Evolutionary conservation across 1,140 invertebrate species (phyloP).

Genomic region (Globodera ellingtonae): DNA sequence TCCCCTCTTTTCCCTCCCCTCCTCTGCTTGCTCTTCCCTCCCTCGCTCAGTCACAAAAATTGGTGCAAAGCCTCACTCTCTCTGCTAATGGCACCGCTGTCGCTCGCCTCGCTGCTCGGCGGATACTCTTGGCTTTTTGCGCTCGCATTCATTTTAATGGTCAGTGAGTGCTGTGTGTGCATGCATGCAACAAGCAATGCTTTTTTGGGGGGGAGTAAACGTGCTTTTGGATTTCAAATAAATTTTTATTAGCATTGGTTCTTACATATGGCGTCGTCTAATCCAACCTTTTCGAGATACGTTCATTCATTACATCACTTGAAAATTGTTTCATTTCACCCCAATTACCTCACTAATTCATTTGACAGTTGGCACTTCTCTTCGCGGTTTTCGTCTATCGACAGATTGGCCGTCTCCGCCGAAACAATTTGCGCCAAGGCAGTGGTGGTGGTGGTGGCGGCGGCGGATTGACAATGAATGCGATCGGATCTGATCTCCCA

Average conservation of each 20-base stretch:
- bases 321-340: neutral
- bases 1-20: too few species aligned
- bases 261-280: too few species aligned
- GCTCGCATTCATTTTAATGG: conserved; percentile 48
- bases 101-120: conserved; percentile 31
- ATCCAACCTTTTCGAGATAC: too few species aligned
- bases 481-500: conserved; percentile 45
- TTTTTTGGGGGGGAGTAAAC: too few species aligned
- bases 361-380: conserved; percentile 46
- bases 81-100: too few species aligned
- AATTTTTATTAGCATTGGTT: conserved; percentile 2
- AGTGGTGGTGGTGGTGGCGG: conserved; percentile 30
- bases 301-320: too few species aligned
- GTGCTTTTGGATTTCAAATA: neutral
- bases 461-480: conserved; percentile 11
- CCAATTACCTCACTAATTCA: neutral
- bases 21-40: too few species aligned
- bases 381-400: conserved; percentile 50
- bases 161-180: conserved; percentile 29
- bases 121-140: conserved; percentile 51
- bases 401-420: conserved; percentile 53
- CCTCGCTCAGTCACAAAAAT: too few species aligned
- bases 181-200: too few species aligned
- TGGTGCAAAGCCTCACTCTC: too few species aligned
- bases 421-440: conserved; percentile 42